Percentiles rank a stretch among this genome's conserved stretches.
phyloP scores from a whole-genome alignment of 2,888 invertebrate genomes.

The Polyploca ridens region DNA sequence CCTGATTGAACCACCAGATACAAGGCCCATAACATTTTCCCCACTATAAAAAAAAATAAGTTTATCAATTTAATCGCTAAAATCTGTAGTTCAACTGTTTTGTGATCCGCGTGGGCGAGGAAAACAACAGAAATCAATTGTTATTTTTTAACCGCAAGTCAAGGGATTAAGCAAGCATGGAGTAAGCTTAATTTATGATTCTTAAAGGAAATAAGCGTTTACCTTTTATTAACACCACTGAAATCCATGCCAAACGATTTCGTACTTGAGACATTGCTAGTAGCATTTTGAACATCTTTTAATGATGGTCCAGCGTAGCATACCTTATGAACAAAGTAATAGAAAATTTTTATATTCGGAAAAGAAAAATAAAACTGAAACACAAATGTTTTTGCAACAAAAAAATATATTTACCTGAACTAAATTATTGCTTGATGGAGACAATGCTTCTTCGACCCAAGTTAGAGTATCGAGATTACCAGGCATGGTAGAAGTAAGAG shows the following conservation, averaged over 20 bases:
- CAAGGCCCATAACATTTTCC: conserved; percentile 85
- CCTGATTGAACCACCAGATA: conserved; percentile 78
- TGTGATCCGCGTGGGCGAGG: too few relatives aligned
- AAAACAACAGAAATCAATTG: too few relatives aligned
- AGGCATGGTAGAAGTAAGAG: conserved; percentile 83
- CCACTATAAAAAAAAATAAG: conserved; percentile 54
- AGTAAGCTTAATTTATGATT: neutral
- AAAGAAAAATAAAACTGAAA: neutral
- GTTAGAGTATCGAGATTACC: conserved; percentile 89
- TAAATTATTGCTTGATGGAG: conserved; percentile 16
- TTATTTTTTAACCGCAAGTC: too few relatives aligned
- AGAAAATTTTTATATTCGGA: neutral
- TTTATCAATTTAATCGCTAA: neutral
- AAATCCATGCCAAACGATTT: conserved; percentile 48
- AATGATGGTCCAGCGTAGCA: conserved; percentile 44
- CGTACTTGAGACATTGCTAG: conserved; percentile 26
- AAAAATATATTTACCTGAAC: conserved; percentile 32
- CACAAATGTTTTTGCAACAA: neutral
- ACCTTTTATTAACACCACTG: conserved; percentile 50
- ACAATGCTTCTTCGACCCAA: conserved; percentile 84
- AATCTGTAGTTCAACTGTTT: neutral
- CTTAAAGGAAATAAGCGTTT: conserved; percentile 13
- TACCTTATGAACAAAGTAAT: conserved; percentile 34
- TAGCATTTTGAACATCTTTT: conserved; percentile 40
- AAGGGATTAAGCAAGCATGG: too few relatives aligned